These are phyloP conservation scores for Hydrotaea diabolus DNA, from an alignment of 2,888 invertebrate species.

Conservation along the genomic window DNA sequence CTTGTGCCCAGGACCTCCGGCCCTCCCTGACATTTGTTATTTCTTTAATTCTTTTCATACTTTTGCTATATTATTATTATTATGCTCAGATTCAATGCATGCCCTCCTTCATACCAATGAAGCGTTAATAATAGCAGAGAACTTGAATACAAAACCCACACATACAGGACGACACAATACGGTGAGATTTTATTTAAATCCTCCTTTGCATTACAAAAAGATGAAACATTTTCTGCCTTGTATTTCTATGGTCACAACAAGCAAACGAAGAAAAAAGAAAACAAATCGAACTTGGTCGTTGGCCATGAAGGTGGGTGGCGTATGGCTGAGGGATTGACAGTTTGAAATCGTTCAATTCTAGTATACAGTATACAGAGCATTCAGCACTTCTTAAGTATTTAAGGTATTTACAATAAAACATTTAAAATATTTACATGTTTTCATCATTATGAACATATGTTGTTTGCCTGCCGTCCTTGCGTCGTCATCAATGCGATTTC, in stretches of 20 bases:
- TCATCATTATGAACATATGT: conserved; percentile 44
- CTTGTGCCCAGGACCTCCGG: not conserved
- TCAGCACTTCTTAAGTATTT: conserved; percentile 20
- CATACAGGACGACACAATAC: not conserved
- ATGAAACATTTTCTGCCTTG: conserved; percentile 5
- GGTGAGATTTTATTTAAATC: conserved; percentile 33
- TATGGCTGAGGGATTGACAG: not conserved
- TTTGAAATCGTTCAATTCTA: not conserved
- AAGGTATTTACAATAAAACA: conserved; percentile 36
- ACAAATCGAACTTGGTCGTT: not conserved
- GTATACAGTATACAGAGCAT: not conserved
- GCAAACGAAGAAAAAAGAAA: no score
- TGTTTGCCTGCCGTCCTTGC: not conserved
- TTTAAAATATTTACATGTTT: conserved; percentile 51
- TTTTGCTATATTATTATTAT: conserved; percentile 18
- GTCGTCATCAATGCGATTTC: conserved; percentile 1
- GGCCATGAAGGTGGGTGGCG: not conserved
- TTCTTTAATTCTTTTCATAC: conserved; percentile 26
- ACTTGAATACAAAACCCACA: not conserved
- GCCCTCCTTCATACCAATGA: conserved; percentile 30
- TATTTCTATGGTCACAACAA: not conserved
- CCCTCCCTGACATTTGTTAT: conserved; percentile 9
- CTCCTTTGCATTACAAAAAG: conserved; percentile 5
- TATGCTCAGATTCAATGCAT: not conserved
- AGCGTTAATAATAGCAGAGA: conserved; percentile 23